Conservation (phyloP, 92 coral and sea anemone genomes). For the Virgularia gustaviana region DNA sequence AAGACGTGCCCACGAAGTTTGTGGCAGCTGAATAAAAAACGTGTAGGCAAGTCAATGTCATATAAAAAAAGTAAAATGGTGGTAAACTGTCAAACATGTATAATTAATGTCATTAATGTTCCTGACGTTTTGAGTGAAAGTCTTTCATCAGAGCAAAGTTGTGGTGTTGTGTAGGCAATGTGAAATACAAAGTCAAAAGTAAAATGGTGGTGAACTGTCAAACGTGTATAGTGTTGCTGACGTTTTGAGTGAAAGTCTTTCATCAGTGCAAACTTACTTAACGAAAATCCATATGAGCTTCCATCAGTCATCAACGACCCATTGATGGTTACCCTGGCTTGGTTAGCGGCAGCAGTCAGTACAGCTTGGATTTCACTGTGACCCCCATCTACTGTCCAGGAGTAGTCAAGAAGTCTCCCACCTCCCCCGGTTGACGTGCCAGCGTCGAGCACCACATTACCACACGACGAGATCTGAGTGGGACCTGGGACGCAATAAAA, state of each 20-base stretch:
- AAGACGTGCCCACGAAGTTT: neutral
- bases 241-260: neutral
- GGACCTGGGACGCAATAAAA: constrained; percentile 41
- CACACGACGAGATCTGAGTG: constrained; percentile 46
- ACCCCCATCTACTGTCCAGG: constrained; percentile 30
- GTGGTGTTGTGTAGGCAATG: no score
- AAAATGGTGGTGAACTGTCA: no score
- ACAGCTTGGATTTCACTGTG: constrained; percentile 6
- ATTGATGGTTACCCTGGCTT: constrained; percentile 4
- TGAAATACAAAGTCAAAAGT: no score
- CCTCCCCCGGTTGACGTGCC: constrained; percentile 52
- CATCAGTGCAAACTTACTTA: constrained; percentile 20
- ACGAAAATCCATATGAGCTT: constrained; percentile 12
- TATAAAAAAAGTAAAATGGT: no score
- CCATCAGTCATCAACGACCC: constrained; percentile 33
- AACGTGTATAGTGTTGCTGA: no score
- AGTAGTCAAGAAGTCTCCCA: constrained; percentile 39
- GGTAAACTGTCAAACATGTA: no score
- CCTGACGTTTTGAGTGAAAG: no score
- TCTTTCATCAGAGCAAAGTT: no score
- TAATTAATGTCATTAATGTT: no score
- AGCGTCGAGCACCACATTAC: constrained; percentile 40
- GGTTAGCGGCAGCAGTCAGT: neutral
- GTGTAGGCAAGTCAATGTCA: neutral
- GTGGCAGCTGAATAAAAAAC: neutral